Evolutionary conservation across 2,888 invertebrate species (phyloP).

Genomic region (Athetis lepigone): DNA sequence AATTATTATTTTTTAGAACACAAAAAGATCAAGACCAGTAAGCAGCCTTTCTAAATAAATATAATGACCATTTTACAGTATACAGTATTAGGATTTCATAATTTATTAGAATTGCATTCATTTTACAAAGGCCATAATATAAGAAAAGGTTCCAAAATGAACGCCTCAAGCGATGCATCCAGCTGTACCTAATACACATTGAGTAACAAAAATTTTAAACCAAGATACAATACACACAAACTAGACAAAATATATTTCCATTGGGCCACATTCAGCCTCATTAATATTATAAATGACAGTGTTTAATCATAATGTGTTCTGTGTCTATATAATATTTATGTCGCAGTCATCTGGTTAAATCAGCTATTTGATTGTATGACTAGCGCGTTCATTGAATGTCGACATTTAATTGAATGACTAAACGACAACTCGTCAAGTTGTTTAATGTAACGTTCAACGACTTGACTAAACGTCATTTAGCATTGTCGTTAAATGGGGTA

Average conservation of each 20-base stretch:
- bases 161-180: neutral
- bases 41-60: neutral
- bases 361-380: too few relatives aligned
- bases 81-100: too few relatives aligned
- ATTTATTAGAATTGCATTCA: neutral
- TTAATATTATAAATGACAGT: constrained; percentile 38
- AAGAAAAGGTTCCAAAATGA: neutral
- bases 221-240: neutral
- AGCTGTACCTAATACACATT: constrained; percentile 7
- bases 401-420: too few relatives aligned
- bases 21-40: neutral
- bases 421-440: too few relatives aligned
- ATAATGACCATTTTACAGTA: neutral
- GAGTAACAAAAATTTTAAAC: neutral
- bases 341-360: too few relatives aligned
- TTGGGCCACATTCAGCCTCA: constrained; percentile 25
- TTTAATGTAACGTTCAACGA: too few relatives aligned
- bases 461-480: too few relatives aligned
- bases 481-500: too few relatives aligned
- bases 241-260: constrained; percentile 19
- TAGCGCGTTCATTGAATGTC: too few relatives aligned
- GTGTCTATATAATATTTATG: constrained; percentile 20
- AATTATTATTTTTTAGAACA: neutral
- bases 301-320: constrained; percentile 37
- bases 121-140: neutral